These are phyloP conservation scores for Scaeva pyrastri DNA, from an alignment of 2,888 invertebrate species.

Conservation along the genomic window DNA sequence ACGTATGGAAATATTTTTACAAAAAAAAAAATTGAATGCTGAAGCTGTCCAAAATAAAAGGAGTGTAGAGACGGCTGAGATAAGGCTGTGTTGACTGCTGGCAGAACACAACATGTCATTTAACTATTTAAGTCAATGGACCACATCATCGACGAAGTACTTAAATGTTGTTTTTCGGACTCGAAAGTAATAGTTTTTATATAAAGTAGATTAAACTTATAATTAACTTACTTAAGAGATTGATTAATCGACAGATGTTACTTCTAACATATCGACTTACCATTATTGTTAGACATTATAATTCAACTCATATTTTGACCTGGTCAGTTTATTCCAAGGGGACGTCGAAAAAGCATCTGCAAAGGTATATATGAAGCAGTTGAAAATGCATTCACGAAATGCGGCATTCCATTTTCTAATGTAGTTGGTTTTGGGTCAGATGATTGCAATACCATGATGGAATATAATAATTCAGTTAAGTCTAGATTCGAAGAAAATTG, in stretches of 20 bases:
- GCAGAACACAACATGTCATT: slow-evolving; percentile 13
- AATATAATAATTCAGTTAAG: too few relatives aligned
- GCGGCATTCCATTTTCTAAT: neutral
- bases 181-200: slow-evolving; percentile 5
- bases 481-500: neutral
- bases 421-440: too few relatives aligned
- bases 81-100: slow-evolving; percentile 4
- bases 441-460: too few relatives aligned
- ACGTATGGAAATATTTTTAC: neutral
- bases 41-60: neutral
- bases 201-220: too few relatives aligned
- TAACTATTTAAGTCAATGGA: neutral
- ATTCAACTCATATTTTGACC: neutral
- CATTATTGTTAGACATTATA: neutral
- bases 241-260: neutral
- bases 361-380: too few relatives aligned
- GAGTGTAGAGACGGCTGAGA: neutral
- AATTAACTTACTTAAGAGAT: too few relatives aligned
- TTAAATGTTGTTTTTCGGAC: slow-evolving; percentile 3
- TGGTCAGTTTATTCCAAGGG: neutral
- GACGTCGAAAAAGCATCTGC: too few relatives aligned
- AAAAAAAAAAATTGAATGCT: neutral
- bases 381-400: too few relatives aligned
- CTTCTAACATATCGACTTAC: neutral
- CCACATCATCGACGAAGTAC: neutral